phyloP scores from a whole-genome alignment of 2,888 invertebrate genomes.

The Mechanitis messenoides region DNA sequence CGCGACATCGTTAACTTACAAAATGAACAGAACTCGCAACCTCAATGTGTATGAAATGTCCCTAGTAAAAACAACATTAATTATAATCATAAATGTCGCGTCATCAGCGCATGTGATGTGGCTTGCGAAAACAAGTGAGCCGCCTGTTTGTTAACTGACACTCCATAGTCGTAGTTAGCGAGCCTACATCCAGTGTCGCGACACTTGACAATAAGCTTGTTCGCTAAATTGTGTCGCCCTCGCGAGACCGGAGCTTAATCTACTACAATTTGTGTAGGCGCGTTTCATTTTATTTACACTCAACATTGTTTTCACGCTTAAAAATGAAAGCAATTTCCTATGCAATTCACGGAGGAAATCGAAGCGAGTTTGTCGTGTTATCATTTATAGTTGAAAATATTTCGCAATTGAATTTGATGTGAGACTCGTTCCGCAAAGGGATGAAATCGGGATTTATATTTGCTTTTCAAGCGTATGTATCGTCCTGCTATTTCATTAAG shows the following conservation, averaged over 20 bases:
- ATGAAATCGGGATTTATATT: slow-evolving; percentile 21
- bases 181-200: slow-evolving; percentile 32
- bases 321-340: slow-evolving; percentile 52
- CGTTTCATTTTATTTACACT: slow-evolving; percentile 42
- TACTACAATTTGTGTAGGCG: slow-evolving; percentile 30
- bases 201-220: slow-evolving; percentile 49
- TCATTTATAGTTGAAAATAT: slow-evolving; percentile 28
- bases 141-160: slow-evolving; percentile 31
- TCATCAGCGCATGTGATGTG: slow-evolving; percentile 38
- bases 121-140: slow-evolving; percentile 40
- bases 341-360: slow-evolving; percentile 38
- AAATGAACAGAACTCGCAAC: slow-evolving; percentile 11
- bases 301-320: slow-evolving; percentile 41
- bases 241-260: slow-evolving; percentile 26
- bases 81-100: slow-evolving; percentile 37
- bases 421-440: slow-evolving; percentile 8
- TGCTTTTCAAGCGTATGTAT: slow-evolving; percentile 21
- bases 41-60: slow-evolving; percentile 29
- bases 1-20: background rate
- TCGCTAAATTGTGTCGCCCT: slow-evolving; percentile 40
- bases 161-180: slow-evolving; percentile 42
- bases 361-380: slow-evolving; percentile 32
- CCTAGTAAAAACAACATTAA: slow-evolving; percentile 42
- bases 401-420: slow-evolving; percentile 22
- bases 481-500: slow-evolving; percentile 35